Conservation (phyloP, 2,113 vertebrate species). For the Sialia sialis region DNA sequence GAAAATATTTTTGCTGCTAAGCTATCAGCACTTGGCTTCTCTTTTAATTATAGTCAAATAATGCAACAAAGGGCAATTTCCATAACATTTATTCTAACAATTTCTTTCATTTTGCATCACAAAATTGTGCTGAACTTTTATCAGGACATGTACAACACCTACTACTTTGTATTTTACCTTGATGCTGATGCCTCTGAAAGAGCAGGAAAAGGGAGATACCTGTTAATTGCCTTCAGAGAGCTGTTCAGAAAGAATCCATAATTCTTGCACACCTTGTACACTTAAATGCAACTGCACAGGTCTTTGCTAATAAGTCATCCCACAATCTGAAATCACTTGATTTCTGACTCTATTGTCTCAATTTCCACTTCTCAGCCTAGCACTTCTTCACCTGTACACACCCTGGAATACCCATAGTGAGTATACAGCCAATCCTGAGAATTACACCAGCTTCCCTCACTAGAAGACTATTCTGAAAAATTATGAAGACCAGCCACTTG, state of each 20-base stretch:
- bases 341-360: not conserved
- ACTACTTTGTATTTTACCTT: not conserved
- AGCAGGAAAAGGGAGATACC: not conserved
- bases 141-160: slow-evolving; percentile 1
- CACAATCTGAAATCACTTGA: not conserved
- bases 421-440: not conserved
- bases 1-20: slow-evolving; percentile 36
- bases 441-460: not conserved
- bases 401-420: not conserved
- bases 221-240: not conserved
- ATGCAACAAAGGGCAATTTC: slow-evolving; percentile 37
- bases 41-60: slow-evolving; percentile 36
- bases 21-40: slow-evolving; percentile 8
- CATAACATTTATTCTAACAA: slow-evolving; percentile 26
- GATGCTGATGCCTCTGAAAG: not conserved
- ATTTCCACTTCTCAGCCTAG: not conserved
- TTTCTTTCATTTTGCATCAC: slow-evolving; percentile 17
- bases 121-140: slow-evolving; percentile 37
- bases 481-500: not conserved
- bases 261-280: not conserved
- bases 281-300: not conserved
- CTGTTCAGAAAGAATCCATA: not conserved
- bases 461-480: not conserved
- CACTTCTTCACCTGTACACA: not conserved
- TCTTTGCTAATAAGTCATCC: not conserved